Evolutionary conservation across 1,140 invertebrate genomes (phyloP), one percentile per base, ranked within the genome.

Genomic region (Tetranychus urticae): DNA sequence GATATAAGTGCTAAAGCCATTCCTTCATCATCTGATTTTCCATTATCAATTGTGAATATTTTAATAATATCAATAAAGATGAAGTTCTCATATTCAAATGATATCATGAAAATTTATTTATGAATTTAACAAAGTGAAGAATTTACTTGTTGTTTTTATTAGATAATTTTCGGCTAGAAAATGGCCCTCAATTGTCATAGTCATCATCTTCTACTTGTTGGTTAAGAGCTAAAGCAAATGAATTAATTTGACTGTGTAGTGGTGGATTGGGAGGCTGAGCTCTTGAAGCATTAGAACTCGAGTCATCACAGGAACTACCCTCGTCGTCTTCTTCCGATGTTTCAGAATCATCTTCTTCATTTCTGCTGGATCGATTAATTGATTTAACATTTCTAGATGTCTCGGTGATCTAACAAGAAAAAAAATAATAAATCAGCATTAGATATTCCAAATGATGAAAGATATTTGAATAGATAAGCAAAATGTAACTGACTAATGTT

Each of bases 201-300:
- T 59, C 39, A 59, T 59, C 57, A 59, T 59, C 57, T 45, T 59
- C 57, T 37, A 46, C n/a, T 59, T 46, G 37, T 35, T 35, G 36
- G 13, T 59, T 59, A 59, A 35, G 23, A 48, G 57, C 31, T 46
- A 34, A 2, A 31, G 57, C 12, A 59, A 59, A 35, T 45, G 37
- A 34, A 45, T 33, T 35, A 35, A n/a, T 14, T 35, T 35, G 14
- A 46, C 6, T 33, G 12, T 45, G 23, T 45, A 46, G 57, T 45
- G 57, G 12, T 59, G 23, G 39, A 14, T 23, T 48, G 12, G n/a
- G 8, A 46, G 36, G 57, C 10, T 36, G 57, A 45, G 31, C 12
- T 59, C 14, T 59, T 37, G 33, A 56, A 36, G 33, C 36, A 56
- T 34, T 56, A 35, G 36, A 33, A 39, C 14, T 59, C n/a, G 57